Evolutionary conservation across 1,140 invertebrate species (phyloP).

Genomic region (Cepaea nemoralis): DNA sequence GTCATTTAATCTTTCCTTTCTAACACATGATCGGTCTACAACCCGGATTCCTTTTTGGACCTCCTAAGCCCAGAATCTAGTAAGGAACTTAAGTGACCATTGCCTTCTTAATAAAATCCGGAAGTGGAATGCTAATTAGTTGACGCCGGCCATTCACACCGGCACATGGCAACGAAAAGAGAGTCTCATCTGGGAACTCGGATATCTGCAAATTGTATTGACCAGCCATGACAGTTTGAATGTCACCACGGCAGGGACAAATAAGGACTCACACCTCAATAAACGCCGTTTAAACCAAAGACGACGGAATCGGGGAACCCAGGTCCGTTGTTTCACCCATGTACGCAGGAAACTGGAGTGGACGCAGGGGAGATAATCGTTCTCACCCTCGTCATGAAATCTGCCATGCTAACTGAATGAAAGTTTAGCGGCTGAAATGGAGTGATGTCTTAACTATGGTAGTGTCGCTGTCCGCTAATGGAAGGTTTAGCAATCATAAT

Average conservation of each 20-base stretch:
- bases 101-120: slow-evolving; percentile 5
- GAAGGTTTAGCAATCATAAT: too few species aligned
- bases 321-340: background rate
- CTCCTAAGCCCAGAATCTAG: background rate
- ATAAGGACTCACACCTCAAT: slow-evolving; percentile 18
- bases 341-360: slow-evolving; percentile 12
- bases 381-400: slow-evolving; percentile 12
- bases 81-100: slow-evolving; percentile 8
- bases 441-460: background rate
- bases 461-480: too few species aligned
- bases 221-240: background rate
- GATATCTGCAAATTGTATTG: slow-evolving; percentile 16
- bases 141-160: background rate
- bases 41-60: too few species aligned
- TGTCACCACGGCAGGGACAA: background rate
- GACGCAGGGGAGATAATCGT: slow-evolving; percentile 4
- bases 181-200: background rate
- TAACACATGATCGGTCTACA: too few species aligned
- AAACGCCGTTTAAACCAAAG: slow-evolving; percentile 12
- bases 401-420: background rate
- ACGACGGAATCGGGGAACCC: background rate
- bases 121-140: slow-evolving; percentile 8
- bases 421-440: background rate
- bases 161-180: slow-evolving; percentile 1
- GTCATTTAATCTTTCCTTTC: too few species aligned